Evolutionary conservation across 2,113 vertebrate genomes (phyloP), one percentile per base, ranked within the genome.

Genomic region (Plecotus auritus): DNA sequence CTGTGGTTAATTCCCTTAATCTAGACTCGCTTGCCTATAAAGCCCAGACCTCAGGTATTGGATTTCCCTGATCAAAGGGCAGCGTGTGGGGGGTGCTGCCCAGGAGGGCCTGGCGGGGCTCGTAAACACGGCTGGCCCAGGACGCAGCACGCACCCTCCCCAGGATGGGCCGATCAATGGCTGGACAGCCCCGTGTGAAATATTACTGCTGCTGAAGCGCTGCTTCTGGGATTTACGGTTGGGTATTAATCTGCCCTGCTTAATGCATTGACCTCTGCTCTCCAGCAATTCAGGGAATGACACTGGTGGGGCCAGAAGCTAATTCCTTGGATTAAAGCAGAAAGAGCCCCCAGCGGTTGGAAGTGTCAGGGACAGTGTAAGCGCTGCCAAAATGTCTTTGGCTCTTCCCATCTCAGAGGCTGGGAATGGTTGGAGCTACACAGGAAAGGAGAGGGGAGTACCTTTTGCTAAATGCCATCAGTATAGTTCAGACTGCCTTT

Each of bases 1-100:
- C 98, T 97, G 98, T 97, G 97, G 98, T 98, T 98, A 98, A 98
- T 98, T 98, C 98, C 97, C 98, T 98, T 98, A 98, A 98, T 98
- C 98, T 98, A 97, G 98, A 98, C 98, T 96, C 97, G 97, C 97
- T 97, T 97, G 97, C 95, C 96, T 96, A 97, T 98, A 98, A 98
- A 98, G 98, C 93, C 97, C 98, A 98, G 98, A 98, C 98, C 98
- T 98, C 96, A 97, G 97, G 97, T 98, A 98, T 98, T 98, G 97
- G 97, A 97, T 98, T 98, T 98, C 98, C 78, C 78, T 96, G 98
- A 98, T 98, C 98, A 98, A 98, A 98, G 98, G 96, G 94, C 93
- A 64, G 97, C 37, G 76, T 96, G 97, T 97, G 98, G 97, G 96
- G 97, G 97, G 97, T 78, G 64, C 97, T 94, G 72, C 59, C 70